Base-by-base conservation (phyloP, 2,888 invertebrate species). In the Lordiphosa andalusiaca region DNA sequence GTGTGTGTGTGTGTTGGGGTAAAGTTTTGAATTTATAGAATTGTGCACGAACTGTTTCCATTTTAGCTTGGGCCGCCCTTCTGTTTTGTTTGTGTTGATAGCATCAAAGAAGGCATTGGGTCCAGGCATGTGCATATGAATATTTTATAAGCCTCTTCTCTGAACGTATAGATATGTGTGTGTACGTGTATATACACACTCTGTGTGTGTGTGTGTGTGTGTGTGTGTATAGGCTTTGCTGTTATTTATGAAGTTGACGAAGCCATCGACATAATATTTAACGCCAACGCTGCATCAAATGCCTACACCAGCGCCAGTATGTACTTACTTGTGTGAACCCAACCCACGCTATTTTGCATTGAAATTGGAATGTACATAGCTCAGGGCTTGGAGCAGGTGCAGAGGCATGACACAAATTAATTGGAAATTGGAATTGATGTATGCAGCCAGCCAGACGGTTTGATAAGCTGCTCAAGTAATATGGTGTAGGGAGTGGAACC, bases 1-100 rank as follows among this genome's bases (percentile, higher is more conserved):
- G 25, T 51, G 38, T 35, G 25, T 51, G 39, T 57, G 39, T 50
- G 42, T 54, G 42, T 53, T 56, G 23, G 54, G 56, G 56, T 53
- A 67, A 71, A 70, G 16, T 57, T 72, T 63, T 66, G 64, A 81
- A 70, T 81, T 73, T 84, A 68, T 84, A 76, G 74, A 82, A 82
- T 66, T 77, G 66, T 76, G 71, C 62, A 84, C 66, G 66, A 67
- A 71, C 62, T 53, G 77, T 71, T 76, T 71, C 67, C 78, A 77
- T 84, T 77, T 72, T 30, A 30, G 69, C 63, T 57, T 56, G 72
- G 69, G 48, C 58, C 47, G 51, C 38, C 10, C 10, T 23, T 47
- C 7, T 47, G 13, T 38, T 30, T 53, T 54, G 54, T 61, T 53
- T 69, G 56, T 65, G 59, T 65, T 36, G 78, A 82, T 78, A 63